Percentiles rank a stretch among this genome's conserved stretches.
Evolutionary conservation across 2,113 vertebrate genomes (phyloP).

Genomic region (Arizona elegans): DNA sequence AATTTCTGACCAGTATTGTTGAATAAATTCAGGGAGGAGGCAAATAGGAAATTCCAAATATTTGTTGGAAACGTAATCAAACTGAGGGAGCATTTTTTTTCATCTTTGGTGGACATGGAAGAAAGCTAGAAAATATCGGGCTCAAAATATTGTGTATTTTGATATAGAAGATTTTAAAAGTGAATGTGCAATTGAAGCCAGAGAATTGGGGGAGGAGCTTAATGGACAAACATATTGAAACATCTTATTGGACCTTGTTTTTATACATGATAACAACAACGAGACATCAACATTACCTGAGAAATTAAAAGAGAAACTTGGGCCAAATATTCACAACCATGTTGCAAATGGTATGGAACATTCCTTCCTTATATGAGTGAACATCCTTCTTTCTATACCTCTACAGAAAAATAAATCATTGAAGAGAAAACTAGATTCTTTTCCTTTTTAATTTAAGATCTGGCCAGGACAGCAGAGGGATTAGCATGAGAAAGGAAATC

Average conservation of each 20-base stretch:
- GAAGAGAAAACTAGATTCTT: neutral
- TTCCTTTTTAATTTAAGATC: neutral
- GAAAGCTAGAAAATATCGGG: neutral
- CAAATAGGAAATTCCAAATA: conserved; percentile 4
- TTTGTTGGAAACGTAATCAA: neutral
- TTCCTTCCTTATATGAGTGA: neutral
- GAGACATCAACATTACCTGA: neutral
- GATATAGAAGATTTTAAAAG: neutral
- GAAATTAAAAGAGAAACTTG: neutral
- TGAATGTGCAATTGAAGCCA: neutral
- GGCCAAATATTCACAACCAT: neutral
- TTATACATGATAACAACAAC: neutral
- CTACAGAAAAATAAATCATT: neutral
- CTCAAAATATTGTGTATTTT: neutral
- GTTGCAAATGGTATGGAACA: neutral
- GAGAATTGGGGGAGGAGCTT: neutral
- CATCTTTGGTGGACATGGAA: neutral
- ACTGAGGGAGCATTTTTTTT: neutral
- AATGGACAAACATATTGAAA: neutral
- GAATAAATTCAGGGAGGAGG: conserved; percentile 31
- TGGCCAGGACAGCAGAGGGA: neutral
- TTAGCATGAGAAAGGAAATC: neutral
- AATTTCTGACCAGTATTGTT: conserved; percentile 28
- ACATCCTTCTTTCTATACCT: neutral
- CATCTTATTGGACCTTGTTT: neutral